Evolutionary conservation across 1,140 invertebrate species (phyloP).

Genomic region (Leptoteleia sp.): DNA sequence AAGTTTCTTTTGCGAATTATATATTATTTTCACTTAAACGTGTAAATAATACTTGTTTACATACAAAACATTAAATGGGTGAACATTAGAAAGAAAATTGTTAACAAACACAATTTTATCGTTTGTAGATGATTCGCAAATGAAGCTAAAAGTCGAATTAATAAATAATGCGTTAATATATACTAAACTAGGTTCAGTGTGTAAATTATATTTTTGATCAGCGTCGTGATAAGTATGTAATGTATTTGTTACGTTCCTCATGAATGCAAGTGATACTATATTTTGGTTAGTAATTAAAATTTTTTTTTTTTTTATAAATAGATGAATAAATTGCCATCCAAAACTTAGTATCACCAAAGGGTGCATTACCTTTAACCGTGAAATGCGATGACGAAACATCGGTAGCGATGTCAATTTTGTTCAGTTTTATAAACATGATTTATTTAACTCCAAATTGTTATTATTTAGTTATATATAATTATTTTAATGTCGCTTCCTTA

Average conservation of each 20-base stretch:
- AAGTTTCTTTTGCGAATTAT: conserved; percentile 11
- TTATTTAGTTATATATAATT: conserved; percentile 17
- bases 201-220: conserved; percentile 47
- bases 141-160: background rate
- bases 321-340: no score
- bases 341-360: no score
- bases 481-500: no score
- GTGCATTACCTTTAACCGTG: conserved; percentile 38
- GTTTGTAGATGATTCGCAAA: conserved; percentile 13
- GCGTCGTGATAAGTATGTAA: conserved; percentile 32
- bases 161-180: conserved; percentile 4
- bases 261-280: no score
- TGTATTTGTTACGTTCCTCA: conserved; percentile 48
- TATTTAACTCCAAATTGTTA: background rate
- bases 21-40: background rate
- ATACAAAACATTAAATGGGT: no score
- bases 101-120: no score
- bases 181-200: conserved; percentile 11
- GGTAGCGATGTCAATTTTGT: conserved; percentile 27
- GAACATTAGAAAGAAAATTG: no score
- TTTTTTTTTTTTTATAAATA: no score
- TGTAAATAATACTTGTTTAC: no score
- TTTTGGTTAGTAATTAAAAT: no score
- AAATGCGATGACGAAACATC: conserved; percentile 23
- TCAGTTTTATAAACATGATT: conserved; percentile 1